These are phyloP conservation scores for Tachysurus fulvidraco DNA, from an alignment of 2,113 vertebrate genomes.

Conservation along the genomic window DNA sequence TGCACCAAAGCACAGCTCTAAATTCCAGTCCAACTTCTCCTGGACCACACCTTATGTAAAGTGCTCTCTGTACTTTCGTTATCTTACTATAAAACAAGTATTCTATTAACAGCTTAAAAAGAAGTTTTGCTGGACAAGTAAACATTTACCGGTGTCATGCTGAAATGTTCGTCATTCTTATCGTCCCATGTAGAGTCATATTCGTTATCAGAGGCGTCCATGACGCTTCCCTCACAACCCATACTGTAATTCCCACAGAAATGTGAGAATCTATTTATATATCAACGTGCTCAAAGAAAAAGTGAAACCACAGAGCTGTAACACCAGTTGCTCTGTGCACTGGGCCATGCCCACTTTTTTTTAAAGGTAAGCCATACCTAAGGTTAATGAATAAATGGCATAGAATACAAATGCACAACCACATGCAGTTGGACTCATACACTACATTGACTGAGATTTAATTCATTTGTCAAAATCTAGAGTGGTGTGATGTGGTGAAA, in stretches of 20 bases:
- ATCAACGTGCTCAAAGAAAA: neutral
- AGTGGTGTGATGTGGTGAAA: too few species aligned
- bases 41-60: neutral
- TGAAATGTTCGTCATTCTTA: neutral
- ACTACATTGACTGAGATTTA: too few species aligned
- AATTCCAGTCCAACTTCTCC: neutral
- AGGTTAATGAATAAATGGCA: neutral
- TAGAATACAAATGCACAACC: neutral
- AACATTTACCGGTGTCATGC: neutral
- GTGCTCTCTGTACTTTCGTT: neutral
- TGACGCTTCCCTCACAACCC: neutral
- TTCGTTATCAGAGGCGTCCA: neutral
- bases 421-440: too few species aligned
- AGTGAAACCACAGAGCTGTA: neutral
- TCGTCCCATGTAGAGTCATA: conserved; percentile 42
- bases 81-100: neutral
- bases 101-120: neutral
- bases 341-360: neutral
- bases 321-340: neutral
- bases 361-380: neutral
- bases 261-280: neutral
- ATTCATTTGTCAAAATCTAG: too few species aligned
- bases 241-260: neutral
- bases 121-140: neutral
- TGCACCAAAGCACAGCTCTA: neutral